phyloP scores from a whole-genome alignment of 2,113 vertebrate species.

The Chauna torquata region DNA sequence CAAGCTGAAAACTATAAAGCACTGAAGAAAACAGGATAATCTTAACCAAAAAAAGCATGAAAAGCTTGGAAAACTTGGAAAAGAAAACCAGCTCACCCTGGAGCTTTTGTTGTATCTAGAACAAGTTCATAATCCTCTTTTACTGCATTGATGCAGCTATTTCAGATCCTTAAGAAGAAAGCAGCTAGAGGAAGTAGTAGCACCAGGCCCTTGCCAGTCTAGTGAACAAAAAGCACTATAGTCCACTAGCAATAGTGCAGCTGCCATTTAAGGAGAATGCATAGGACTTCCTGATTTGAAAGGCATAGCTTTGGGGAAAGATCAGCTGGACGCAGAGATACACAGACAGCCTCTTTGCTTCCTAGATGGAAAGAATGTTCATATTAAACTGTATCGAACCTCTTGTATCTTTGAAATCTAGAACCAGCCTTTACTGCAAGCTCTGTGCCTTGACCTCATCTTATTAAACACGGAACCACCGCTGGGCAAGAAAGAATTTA shows the following conservation, averaged over 20 bases:
- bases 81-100: background rate
- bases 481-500: background rate
- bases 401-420: background rate
- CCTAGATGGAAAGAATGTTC: background rate
- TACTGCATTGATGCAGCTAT: background rate
- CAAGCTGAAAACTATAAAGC: background rate
- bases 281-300: background rate
- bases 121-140: background rate
- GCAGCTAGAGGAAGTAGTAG: background rate
- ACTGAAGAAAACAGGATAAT: background rate
- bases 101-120: background rate
- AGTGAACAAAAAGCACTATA: background rate
- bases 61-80: background rate
- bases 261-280: background rate
- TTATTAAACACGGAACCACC: background rate
- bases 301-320: background rate
- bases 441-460: background rate
- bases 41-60: background rate
- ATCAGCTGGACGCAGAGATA: background rate
- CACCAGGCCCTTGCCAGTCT: background rate
- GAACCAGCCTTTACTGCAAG: background rate
- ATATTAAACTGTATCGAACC: background rate
- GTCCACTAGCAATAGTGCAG: background rate
- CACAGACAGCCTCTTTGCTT: background rate
- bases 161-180: background rate